Conservation (phyloP, 1,140 invertebrate species). For the Potamilus streckersoni region DNA sequence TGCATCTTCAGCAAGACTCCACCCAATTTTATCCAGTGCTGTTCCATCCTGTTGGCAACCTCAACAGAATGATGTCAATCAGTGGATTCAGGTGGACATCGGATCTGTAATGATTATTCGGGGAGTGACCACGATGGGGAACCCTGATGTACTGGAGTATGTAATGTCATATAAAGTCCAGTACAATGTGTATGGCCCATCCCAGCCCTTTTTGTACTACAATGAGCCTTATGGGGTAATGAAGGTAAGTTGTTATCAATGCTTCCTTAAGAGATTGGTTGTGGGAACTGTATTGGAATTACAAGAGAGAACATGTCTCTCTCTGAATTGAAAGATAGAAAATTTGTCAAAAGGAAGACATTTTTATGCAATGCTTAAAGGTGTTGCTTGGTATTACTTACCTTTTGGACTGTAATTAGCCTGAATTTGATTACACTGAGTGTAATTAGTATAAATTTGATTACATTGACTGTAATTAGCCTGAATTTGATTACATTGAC, state of each 20-base stretch:
- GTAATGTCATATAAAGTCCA: conserved; percentile 39
- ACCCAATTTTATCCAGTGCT: conserved; percentile 17
- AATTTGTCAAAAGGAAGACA: too few species aligned
- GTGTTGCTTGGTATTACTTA: too few species aligned
- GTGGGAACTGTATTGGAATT: background rate
- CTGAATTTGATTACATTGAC: too few species aligned
- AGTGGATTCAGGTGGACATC: conserved; percentile 41
- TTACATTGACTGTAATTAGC: too few species aligned
- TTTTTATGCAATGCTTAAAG: too few species aligned
- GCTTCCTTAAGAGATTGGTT: background rate
- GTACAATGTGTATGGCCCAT: conserved; percentile 19
- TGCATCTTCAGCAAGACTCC: conserved; percentile 31
- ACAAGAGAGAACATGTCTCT: too few species aligned
- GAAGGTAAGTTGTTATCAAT: conserved; percentile 24
- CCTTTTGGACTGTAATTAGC: too few species aligned
- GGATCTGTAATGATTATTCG: conserved; percentile 37
- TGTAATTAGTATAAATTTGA: too few species aligned
- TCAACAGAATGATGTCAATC: conserved; percentile 11
- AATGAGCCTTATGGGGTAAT: conserved; percentile 45
- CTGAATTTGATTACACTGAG: too few species aligned
- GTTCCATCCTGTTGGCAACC: conserved; percentile 41
- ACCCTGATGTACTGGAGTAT: conserved; percentile 44
- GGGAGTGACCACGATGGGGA: conserved; percentile 45
- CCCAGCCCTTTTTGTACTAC: conserved; percentile 31
- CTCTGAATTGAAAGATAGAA: too few species aligned